Evolutionary conservation across 2,113 vertebrate genomes (phyloP).

Genomic region (Regulus satrapa): DNA sequence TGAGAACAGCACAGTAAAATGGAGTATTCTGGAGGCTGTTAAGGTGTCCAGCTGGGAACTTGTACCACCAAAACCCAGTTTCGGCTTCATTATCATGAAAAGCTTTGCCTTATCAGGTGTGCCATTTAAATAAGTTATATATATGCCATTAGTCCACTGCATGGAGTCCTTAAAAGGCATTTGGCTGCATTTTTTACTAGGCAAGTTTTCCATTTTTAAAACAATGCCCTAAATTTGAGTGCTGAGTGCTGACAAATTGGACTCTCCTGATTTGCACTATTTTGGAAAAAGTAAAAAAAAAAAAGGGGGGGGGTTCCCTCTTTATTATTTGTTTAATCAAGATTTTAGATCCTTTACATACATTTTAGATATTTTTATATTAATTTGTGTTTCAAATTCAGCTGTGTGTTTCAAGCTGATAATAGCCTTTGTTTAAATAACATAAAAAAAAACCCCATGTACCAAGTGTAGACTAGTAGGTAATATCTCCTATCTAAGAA

Average conservation of each 20-base stretch:
- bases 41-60: not conserved
- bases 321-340: not conserved
- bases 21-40: not conserved
- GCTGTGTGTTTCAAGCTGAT: conserved; percentile 20
- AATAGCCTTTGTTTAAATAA: conserved; percentile 50
- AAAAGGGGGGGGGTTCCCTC: not conserved
- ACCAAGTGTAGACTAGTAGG: not conserved
- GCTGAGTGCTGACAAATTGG: not conserved
- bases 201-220: conserved; percentile 28
- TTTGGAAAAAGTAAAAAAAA: not conserved
- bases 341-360: not conserved
- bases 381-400: not conserved
- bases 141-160: not conserved
- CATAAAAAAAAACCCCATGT: conserved; percentile 29
- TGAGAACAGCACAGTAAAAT: not conserved
- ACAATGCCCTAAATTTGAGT: not conserved
- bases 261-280: not conserved
- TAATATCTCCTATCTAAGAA: conserved; percentile 3
- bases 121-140: not conserved
- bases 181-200: not conserved
- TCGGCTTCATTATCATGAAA: not conserved
- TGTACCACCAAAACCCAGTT: not conserved
- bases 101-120: not conserved
- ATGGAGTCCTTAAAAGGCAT: not conserved
- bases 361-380: not conserved